A percentile compares a stretch with the other conserved stretches of the same genome.
phyloP scores from a whole-genome alignment of 2,113 vertebrate genomes.

The Ornithorhynchus anatinus region DNA sequence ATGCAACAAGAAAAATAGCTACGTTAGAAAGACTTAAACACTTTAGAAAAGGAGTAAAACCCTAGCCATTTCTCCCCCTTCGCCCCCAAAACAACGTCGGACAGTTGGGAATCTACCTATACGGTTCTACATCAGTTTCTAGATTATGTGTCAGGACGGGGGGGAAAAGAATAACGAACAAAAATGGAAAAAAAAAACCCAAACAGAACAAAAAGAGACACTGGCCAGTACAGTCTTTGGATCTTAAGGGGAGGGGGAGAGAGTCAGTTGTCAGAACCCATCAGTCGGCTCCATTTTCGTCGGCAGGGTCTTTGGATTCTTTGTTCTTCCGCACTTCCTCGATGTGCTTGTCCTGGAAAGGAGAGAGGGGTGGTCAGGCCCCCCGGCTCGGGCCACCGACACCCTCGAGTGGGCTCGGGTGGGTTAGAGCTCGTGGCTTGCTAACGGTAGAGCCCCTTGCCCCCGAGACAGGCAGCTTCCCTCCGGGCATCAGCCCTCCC shows the following conservation, averaged over 20 bases:
- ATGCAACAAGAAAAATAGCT: conserved; percentile 79
- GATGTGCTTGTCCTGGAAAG: conserved; percentile 89
- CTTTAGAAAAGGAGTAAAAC: conserved; percentile 81
- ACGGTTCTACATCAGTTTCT: conserved; percentile 79
- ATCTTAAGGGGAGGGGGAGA: conserved; percentile 77
- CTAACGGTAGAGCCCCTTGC: not conserved
- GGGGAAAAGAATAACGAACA: too few relatives aligned
- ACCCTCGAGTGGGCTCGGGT: too few relatives aligned
- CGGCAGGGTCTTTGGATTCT: conserved; percentile 86
- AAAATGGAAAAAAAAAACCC: conserved; percentile 66
- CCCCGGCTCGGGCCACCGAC: not conserved
- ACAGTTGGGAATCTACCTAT: conserved; percentile 74
- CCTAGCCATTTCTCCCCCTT: conserved; percentile 74
- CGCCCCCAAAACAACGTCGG: conserved; percentile 72
- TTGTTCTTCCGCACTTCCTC: conserved; percentile 96
- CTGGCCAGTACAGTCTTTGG: conserved; percentile 88
- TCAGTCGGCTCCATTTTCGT: conserved; percentile 79
- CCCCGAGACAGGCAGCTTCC: too few relatives aligned
- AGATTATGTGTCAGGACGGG: conserved; percentile 63
- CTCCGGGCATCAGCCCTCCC: too few relatives aligned
- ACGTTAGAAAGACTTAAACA: conserved; percentile 82
- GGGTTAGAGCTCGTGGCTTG: not conserved
- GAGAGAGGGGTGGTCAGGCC: not conserved
- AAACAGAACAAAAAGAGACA: conserved; percentile 78
- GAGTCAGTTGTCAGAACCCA: conserved; percentile 64